phyloP scores from a whole-genome alignment of 2,113 vertebrate genomes.

The Pandion haliaetus region DNA sequence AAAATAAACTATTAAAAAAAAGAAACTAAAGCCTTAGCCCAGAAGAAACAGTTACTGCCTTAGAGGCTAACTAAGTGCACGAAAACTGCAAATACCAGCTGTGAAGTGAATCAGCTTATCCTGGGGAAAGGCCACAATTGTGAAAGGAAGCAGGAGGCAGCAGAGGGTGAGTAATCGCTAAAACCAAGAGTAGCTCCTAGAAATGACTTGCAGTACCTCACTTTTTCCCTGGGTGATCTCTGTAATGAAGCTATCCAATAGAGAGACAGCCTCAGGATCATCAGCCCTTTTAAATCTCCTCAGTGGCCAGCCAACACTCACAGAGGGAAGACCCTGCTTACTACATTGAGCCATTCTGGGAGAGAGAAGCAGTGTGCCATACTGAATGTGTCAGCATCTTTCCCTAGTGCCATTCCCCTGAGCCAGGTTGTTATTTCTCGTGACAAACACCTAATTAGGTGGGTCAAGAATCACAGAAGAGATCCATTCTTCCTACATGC shows the following conservation, averaged over 20 bases:
- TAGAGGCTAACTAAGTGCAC: background rate
- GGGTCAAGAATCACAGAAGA: constrained; percentile 31
- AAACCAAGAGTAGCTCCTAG: background rate
- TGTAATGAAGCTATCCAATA: background rate
- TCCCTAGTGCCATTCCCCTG: background rate
- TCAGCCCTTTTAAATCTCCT: background rate
- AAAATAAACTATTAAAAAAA: constrained; percentile 3
- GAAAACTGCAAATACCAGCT: constrained; percentile 20
- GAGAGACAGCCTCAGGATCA: background rate
- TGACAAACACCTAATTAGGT: constrained; percentile 39
- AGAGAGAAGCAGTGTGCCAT: background rate
- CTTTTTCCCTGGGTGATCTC: background rate
- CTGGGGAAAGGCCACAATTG: background rate
- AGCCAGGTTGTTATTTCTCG: background rate
- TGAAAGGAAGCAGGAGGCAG: background rate
- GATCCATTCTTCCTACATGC: background rate
- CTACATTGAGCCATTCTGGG: background rate
- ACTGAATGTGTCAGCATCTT: background rate
- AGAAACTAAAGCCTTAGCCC: background rate
- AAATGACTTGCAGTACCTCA: background rate
- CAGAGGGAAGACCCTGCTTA: background rate
- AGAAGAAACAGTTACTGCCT: background rate
- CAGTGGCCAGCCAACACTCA: background rate
- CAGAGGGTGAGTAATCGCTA: background rate
- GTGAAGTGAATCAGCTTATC: background rate